Conservation (phyloP, 2,888 invertebrate genomes). For the Pyrgus malvae region DNA sequence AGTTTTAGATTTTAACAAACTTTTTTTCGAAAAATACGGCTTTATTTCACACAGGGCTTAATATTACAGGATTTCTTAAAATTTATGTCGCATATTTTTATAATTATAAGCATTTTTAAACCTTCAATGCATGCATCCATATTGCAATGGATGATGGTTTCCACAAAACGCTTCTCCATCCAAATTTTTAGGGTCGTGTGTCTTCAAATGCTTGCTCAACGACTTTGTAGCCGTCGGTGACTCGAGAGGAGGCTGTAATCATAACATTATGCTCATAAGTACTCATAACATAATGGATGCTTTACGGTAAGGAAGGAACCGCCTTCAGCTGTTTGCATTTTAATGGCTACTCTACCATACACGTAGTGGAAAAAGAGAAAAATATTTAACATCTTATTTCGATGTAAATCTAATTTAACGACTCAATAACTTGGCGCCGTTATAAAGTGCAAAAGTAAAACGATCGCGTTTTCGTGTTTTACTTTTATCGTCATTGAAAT, state of each 20-base stretch:
- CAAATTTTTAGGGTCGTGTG: constrained; percentile 14
- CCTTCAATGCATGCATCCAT: background rate
- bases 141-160: background rate
- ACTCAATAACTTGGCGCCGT: background rate
- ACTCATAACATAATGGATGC: constrained; percentile 17
- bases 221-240: constrained; percentile 10
- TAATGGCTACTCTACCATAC: constrained; percentile 6
- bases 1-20: no score
- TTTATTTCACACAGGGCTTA: no score
- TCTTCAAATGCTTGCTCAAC: constrained; percentile 11
- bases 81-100: no score
- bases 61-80: no score
- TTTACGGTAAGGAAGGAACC: constrained; percentile 8
- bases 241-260: constrained; percentile 9
- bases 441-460: constrained; percentile 15
- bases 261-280: constrained; percentile 20
- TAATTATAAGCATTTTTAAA: no score
- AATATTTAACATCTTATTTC: constrained; percentile 4
- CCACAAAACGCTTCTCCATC: background rate
- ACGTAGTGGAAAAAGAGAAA: constrained; percentile 1
- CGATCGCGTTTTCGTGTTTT: constrained; percentile 5
- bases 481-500: constrained; percentile 4
- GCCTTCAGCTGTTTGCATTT: constrained; percentile 15
- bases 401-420: constrained; percentile 6
- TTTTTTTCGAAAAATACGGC: no score